phyloP scores from a whole-genome alignment of 2,888 invertebrate species.

The Agrenia bidenticulata region DNA sequence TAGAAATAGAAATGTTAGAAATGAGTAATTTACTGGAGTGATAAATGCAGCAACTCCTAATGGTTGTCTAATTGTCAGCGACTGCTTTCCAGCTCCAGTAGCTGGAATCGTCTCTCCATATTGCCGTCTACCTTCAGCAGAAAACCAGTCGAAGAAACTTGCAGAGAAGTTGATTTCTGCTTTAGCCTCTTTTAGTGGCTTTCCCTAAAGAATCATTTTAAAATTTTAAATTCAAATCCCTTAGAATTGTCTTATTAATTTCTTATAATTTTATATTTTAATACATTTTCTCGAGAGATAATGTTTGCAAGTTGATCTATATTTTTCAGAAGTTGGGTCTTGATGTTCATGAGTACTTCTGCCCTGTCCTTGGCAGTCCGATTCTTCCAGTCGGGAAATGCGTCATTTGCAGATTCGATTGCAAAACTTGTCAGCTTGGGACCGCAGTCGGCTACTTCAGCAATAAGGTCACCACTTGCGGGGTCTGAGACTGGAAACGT shows the following conservation, averaged over 20 bases:
- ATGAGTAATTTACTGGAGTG: slow-evolving; percentile 67
- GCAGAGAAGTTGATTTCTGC: slow-evolving; percentile 89
- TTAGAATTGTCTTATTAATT: no score
- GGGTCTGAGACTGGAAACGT: slow-evolving; percentile 79
- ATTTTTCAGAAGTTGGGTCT: background rate
- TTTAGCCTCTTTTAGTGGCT: slow-evolving; percentile 79
- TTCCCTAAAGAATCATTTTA: slow-evolving; percentile 64
- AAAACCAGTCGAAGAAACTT: slow-evolving; percentile 94
- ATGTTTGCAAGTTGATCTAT: background rate
- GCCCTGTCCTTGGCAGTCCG: slow-evolving; percentile 67
- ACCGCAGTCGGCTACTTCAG: slow-evolving; percentile 79
- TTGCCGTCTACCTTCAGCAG: slow-evolving; percentile 84
- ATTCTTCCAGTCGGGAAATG: slow-evolving; percentile 75
- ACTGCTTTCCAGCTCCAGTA: slow-evolving; percentile 15
- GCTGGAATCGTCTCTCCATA: slow-evolving; percentile 22
- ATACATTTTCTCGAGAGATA: slow-evolving; percentile 7
- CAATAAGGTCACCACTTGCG: slow-evolving; percentile 70
- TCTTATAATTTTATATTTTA: no score
- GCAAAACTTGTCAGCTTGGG: slow-evolving; percentile 70
- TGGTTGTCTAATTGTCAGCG: slow-evolving; percentile 70
- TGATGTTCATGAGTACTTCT: slow-evolving; percentile 7
- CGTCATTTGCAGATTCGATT: slow-evolving; percentile 70
- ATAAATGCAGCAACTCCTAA: slow-evolving; percentile 91
- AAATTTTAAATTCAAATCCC: no score
- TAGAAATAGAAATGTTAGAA: slow-evolving; percentile 10